These are phyloP conservation scores for Orussus abietinus DNA, from an alignment of 1,140 invertebrate species.

Conservation along the genomic window DNA sequence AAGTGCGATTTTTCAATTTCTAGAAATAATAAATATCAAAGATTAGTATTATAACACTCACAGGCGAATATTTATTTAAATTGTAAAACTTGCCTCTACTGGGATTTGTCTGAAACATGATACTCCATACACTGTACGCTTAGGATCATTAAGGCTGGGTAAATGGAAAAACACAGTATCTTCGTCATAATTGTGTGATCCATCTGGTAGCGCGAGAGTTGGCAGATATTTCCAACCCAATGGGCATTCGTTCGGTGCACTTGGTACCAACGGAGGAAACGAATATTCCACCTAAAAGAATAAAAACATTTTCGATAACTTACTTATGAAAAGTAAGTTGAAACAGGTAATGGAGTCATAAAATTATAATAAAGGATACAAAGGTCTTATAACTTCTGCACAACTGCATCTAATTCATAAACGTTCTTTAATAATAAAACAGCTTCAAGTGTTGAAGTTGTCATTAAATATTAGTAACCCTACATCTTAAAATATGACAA, in stretches of 20 bases:
- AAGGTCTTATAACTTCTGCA: too few species aligned
- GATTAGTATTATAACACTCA: neutral
- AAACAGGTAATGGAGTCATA: too few species aligned
- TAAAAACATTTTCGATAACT: constrained; percentile 12
- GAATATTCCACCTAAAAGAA: constrained; percentile 87
- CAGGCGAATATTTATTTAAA: neutral
- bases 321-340: too few species aligned
- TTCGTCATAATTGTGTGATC: constrained; percentile 94
- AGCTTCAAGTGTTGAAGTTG: too few species aligned
- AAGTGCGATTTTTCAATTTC: constrained; percentile 89
- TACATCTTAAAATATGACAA: too few species aligned
- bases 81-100: constrained; percentile 67
- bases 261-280: constrained; percentile 83
- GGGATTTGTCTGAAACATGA: constrained; percentile 98
- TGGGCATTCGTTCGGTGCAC: constrained; percentile 78
- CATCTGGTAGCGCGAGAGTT: constrained; percentile 92
- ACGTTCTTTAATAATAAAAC: too few species aligned
- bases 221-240: constrained; percentile 93
- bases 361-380: too few species aligned
- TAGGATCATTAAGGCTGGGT: constrained; percentile 78
- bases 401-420: too few species aligned
- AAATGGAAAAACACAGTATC: constrained; percentile 97
- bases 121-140: constrained; percentile 88
- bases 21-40: constrained; percentile 52
- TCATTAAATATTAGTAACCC: too few species aligned